Evolutionary conservation across 1,140 invertebrate species (phyloP), one percentile per base, ranked within the genome.

Genomic region (Protaetia brevitarsis): DNA sequence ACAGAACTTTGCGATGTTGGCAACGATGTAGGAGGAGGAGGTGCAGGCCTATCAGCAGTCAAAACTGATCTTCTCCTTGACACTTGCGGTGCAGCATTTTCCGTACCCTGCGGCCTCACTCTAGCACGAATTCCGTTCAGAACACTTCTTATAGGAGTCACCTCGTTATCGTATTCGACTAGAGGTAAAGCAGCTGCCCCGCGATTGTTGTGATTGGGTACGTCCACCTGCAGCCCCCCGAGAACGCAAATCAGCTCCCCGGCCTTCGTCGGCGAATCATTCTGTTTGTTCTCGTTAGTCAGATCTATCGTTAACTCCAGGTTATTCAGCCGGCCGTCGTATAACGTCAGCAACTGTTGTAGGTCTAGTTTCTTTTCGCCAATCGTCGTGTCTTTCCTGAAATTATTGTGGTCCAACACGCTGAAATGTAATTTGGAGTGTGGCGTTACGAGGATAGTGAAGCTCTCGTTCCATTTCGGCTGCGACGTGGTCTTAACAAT

Each of bases 401-500:
- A 92, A 72, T 89, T 91, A 76, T 93, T 94, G 76, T 96, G 92
- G 77, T 96, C 93, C 60, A 90, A 83, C 13, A 98, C 85, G 65
- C 89, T 88, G 74, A 97, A 94, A 70, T 91, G 85, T 58, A 98
- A 78, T 73, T 89, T 87, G 10, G 95, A 96, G 71, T 93, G 87
- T 19, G 92, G 90, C 23, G 92, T 96, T 3, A 97, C 93, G 65
- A 96, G 80, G 63, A 97, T 85, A 70, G 93, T 95, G 74, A 97
- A 94, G 73, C 90, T 88, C 81, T 97, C 95, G 74, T 96, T 93
- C 96, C 96, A 99, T 86, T 95, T 96, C 73, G 96, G 96, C 77
- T 93, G 89, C 76, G 89, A 87, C 34, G 93, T 96, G 72, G 89
- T 93, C 79, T 94, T 96, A 1, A 91, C 85, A 66, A 94, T 87